phyloP scores from a whole-genome alignment of 2,888 invertebrate species.

The Callimorpha dominula region DNA sequence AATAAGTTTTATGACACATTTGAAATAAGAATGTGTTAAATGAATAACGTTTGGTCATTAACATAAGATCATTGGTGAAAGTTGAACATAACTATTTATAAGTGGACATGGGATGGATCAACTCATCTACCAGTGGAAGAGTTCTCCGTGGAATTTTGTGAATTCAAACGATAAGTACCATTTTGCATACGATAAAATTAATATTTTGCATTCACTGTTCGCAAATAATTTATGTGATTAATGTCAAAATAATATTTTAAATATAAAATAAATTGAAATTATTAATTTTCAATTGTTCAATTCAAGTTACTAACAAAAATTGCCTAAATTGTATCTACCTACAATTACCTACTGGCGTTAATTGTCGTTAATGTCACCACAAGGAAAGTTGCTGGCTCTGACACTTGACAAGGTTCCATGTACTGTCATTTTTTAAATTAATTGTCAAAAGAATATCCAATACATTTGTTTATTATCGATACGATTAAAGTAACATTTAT shows the following conservation, averaged over 20 bases:
- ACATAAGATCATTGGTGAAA: not conserved
- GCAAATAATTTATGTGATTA: not conserved
- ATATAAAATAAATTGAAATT: too few relatives aligned
- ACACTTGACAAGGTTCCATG: not conserved
- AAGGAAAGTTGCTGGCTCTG: not conserved
- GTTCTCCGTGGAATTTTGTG: slow-evolving; percentile 41
- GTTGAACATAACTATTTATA: not conserved
- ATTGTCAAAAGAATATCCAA: not conserved
- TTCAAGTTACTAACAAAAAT: not conserved
- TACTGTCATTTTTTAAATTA: not conserved
- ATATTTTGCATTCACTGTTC: not conserved
- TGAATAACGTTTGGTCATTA: not conserved
- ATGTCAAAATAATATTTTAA: too few relatives aligned
- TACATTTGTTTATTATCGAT: not conserved
- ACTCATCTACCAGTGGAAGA: slow-evolving; percentile 9
- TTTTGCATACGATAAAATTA: slow-evolving; percentile 22
- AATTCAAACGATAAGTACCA: slow-evolving; percentile 48
- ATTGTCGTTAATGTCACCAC: not conserved
- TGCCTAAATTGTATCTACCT: too few relatives aligned
- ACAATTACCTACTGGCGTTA: not conserved
- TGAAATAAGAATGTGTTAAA: not conserved
- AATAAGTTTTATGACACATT: not conserved
- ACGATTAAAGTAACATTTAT: not conserved
- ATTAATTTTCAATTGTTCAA: too few relatives aligned
- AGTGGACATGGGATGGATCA: slow-evolving; percentile 14